Evolutionary conservation across 2,797 vertebrate genomes (phyloP).

Genomic region (Tokudaia muenninki): DNA sequence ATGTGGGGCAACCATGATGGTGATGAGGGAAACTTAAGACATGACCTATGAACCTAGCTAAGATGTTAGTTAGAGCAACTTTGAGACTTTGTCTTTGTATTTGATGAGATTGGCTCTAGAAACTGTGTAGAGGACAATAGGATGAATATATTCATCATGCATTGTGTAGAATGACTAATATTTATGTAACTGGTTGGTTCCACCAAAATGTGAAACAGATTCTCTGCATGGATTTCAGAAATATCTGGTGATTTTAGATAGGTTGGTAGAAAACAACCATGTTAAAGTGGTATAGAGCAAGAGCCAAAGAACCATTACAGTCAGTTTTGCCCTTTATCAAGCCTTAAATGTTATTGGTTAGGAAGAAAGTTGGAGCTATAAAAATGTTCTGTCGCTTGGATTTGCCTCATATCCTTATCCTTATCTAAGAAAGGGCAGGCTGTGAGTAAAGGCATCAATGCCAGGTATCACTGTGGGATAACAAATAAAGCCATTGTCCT

Average conservation of each 20-base stretch:
- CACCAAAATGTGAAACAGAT: background rate
- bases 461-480: background rate
- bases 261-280: background rate
- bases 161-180: background rate
- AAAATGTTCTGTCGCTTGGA: background rate
- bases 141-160: background rate
- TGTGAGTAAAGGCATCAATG: background rate
- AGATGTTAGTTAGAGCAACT: background rate
- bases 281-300: background rate
- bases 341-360: too few species aligned
- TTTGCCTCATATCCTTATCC: background rate
- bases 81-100: background rate
- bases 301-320: background rate
- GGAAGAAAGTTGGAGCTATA: background rate
- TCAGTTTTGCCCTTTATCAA: background rate
- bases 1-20: accelerated
- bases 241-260: background rate
- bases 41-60: background rate
- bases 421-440: background rate
- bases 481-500: background rate
- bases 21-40: background rate
- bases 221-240: constrained; percentile 24
- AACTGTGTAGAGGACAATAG: background rate
- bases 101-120: background rate
- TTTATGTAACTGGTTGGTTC: background rate